Conservation (phyloP, 2,888 invertebrate species). For the Ochropacha duplaris region DNA sequence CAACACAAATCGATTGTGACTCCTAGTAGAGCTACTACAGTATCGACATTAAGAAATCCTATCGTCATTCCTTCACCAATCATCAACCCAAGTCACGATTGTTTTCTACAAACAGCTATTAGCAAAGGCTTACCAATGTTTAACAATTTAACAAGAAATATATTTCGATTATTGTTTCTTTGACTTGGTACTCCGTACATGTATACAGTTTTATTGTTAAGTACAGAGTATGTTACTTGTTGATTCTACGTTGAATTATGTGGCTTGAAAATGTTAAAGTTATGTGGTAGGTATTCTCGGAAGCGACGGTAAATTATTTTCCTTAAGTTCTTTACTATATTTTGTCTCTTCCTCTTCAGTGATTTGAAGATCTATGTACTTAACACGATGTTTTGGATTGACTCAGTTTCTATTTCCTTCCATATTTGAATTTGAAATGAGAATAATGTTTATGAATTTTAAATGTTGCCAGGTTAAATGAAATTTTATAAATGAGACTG, state of each 20-base stretch:
- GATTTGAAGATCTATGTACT: too few species aligned
- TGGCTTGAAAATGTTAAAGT: neutral
- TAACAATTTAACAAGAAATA: neutral
- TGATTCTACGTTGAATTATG: constrained; percentile 1
- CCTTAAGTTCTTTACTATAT: too few species aligned
- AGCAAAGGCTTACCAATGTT: neutral
- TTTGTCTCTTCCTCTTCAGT: too few species aligned
- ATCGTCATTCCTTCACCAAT: neutral
- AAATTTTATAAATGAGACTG: too few species aligned
- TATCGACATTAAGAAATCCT: neutral
- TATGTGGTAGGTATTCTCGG: neutral
- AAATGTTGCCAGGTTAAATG: too few species aligned
- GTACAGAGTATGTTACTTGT: constrained; percentile 2
- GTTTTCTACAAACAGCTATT: neutral
- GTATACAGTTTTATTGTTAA: neutral
- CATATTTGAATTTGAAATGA: too few species aligned
- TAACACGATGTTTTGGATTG: too few species aligned
- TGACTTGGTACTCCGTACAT: neutral
- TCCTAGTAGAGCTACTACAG: too few species aligned
- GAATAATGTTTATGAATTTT: too few species aligned
- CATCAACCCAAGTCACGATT: neutral
- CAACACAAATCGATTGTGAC: too few species aligned
- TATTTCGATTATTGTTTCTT: neutral
- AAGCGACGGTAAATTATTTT: too few species aligned
- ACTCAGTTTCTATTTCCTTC: too few species aligned